Evolutionary conservation across 2,113 vertebrate species (phyloP), one percentile per base, ranked within the genome.

Genomic region (Pterocles burchelli): DNA sequence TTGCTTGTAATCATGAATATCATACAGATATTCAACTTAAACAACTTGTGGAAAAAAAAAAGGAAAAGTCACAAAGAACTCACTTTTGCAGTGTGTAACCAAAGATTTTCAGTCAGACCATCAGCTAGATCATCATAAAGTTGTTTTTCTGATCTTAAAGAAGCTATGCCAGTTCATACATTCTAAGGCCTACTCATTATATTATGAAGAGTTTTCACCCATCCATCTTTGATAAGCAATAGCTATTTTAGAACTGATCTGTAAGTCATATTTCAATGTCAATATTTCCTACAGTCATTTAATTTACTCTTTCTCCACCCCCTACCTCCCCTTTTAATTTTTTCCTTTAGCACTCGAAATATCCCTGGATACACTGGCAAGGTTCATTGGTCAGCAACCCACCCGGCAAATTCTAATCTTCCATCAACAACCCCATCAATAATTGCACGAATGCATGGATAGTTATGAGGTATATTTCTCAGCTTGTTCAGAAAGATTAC

Each of bases 331-430:
- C 65, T 36, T 89, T 97, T 91, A 85, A 95, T 94, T 96, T 93
- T 95, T 97, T 82, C 72, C 83, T 97, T 78, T 92, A 99, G 98
- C 45, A 92, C 92, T 84, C 96, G 93, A 94, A 96, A 98, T 96
- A 98, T 99, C 75, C 98, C 98, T 89, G 98, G 98, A 93, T 98
- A 98, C 63, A 97, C 97, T 45, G 98, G 98, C 72, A 98, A 97
- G 97, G 98, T 97, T 96, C 97, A 97, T 90, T 98, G 97, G 90
- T 97, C 97, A 90, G 93, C 96, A 93, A 94, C 89, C 90, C 98
- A 98, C 78, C 97, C 96, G 1, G 95, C 94, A 97, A 98, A 98
- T 94, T 97, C 93, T 93, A 95, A 96, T 95, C 87, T 97, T 78
- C 97, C 96, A 65, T 78, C 97, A 86, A 77, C 96, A 83, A 57